Percentiles rank a stretch among this genome's conserved stretches.
Conservation (phyloP, 2,888 invertebrate species). For the Drosophila greeni region DNA sequence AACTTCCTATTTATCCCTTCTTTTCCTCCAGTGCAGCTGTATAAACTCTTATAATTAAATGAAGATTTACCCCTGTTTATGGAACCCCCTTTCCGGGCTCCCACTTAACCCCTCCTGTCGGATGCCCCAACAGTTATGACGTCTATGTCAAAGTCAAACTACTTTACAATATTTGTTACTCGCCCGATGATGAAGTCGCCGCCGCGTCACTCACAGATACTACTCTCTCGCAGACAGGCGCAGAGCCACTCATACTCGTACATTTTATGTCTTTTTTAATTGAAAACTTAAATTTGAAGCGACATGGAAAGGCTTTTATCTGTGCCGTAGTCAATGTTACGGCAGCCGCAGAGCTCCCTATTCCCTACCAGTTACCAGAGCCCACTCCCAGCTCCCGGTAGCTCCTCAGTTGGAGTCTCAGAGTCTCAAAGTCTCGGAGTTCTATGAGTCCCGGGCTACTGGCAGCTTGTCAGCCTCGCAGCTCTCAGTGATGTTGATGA, state of each 20-base stretch:
- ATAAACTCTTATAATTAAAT: conserved; percentile 22
- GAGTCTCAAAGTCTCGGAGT: conserved; percentile 2
- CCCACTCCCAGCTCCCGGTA: conserved; percentile 27
- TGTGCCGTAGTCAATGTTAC: conserved; percentile 67
- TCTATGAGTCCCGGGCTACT: conserved; percentile 31
- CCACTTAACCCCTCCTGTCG: conserved; percentile 35
- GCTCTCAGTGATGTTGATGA: conserved; percentile 70
- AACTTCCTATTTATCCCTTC: not conserved
- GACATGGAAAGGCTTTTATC: conserved; percentile 74
- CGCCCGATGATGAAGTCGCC: conserved; percentile 17
- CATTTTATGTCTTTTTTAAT: conserved; percentile 73
- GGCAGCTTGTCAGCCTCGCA: conserved; percentile 66
- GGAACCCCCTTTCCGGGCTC: conserved; percentile 1
- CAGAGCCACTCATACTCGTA: conserved; percentile 45
- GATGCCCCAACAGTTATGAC: conserved; percentile 64
- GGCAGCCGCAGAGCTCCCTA: conserved; percentile 48
- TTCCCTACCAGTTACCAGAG: conserved; percentile 16
- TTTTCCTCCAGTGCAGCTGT: not conserved
- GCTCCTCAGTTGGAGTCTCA: not conserved
- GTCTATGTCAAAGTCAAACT: conserved; percentile 69
- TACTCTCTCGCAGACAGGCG: conserved; percentile 34
- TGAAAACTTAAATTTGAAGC: conserved; percentile 74
- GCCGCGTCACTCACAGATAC: conserved; percentile 54
- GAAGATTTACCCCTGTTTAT: conserved; percentile 14
- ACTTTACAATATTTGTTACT: conserved; percentile 65